These are phyloP conservation scores for Leucosticte australis DNA, from an alignment of 2,113 vertebrate species.

Conservation along the genomic window DNA sequence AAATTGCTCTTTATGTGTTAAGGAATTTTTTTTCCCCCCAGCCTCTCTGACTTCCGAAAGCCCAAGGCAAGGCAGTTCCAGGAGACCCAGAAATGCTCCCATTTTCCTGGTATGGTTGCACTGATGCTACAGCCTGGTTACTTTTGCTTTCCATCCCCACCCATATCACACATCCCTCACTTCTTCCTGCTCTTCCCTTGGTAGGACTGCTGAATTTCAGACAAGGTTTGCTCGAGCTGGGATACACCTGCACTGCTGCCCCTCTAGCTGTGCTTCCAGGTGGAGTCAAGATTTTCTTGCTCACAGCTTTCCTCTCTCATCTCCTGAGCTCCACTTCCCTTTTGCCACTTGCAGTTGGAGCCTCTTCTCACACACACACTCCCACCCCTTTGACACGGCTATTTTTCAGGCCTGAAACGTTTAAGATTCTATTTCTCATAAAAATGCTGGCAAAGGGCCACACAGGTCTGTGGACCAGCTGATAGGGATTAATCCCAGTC, in stretches of 20 bases:
- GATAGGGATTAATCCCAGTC: slow-evolving; percentile 23
- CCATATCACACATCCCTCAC: not conserved
- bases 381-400: not conserved
- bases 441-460: not conserved
- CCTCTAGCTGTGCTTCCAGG: not conserved
- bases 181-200: not conserved
- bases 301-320: not conserved
- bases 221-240: not conserved
- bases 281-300: not conserved
- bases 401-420: not conserved
- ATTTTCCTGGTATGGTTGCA: not conserved
- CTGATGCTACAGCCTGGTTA: not conserved
- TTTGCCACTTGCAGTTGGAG: not conserved
- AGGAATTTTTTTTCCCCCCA: not conserved
- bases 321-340: not conserved
- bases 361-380: not conserved
- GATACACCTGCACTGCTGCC: not conserved
- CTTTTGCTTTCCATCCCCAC: not conserved
- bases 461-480: not conserved
- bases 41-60: not conserved
- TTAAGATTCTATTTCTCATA: not conserved
- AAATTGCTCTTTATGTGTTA: not conserved
- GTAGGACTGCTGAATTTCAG: not conserved
- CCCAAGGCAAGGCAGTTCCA: not conserved
- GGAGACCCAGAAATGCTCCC: not conserved